phyloP scores from a whole-genome alignment of 2,113 vertebrate species.

The Cinclus cinclus region DNA sequence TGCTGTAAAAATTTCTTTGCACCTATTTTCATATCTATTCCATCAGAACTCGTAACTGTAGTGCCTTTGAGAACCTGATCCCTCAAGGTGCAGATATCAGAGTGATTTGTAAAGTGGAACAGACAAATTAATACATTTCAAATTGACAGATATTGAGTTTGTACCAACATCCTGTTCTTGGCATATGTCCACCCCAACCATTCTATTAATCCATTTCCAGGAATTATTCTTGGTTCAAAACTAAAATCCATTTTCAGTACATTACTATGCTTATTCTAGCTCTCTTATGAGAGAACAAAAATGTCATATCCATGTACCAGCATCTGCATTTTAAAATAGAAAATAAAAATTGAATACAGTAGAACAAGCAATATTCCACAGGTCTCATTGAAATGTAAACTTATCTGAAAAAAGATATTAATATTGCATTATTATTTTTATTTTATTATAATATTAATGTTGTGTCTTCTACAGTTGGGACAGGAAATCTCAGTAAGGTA shows the following conservation, averaged over 20 bases:
- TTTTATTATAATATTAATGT: neutral
- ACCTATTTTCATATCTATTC: neutral
- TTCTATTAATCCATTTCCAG: slow-evolving; percentile 3
- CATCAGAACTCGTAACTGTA: neutral
- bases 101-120: neutral
- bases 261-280: neutral
- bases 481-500: neutral
- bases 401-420: neutral
- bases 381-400: neutral
- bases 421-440: too few species aligned
- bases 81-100: neutral
- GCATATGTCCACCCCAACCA: neutral
- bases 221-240: neutral
- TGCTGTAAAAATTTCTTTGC: neutral
- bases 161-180: neutral
- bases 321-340: neutral
- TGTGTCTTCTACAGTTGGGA: neutral
- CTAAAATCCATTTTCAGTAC: neutral
- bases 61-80: neutral
- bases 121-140: neutral
- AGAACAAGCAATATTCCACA: neutral
- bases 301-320: neutral
- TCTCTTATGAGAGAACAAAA: neutral
- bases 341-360: neutral
- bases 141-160: neutral